Base-by-base conservation (phyloP, 2,113 vertebrate genomes). In the Cavia porcellus region DNA sequence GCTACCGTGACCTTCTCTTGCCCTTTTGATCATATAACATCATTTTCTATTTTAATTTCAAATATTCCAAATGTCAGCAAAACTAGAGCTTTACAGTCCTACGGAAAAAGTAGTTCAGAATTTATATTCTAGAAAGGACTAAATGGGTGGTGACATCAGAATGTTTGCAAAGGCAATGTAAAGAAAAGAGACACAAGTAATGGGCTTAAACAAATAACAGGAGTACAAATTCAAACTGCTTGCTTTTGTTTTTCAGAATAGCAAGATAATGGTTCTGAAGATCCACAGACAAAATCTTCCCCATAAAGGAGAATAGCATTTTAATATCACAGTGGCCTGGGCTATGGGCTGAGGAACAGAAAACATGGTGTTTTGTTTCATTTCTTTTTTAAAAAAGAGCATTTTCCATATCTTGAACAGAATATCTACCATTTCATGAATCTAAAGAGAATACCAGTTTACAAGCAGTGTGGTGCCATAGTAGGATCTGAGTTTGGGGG, bases 21-120 rank as follows among this genome's bases (percentile, higher is more conserved):
- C 7, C 52, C 64, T 90, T 90, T 95, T 61, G 84, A 74, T 94
- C 17, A 88, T 28, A 68, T 72, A 12, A 25, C 35, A 38, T 95
- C 42, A 90, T 62, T 90, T 90, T 87, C 20, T 57, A 91, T 89
- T 95, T 87, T 47, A 81, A 42, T 74, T 90, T 96, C 19, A 68
- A 75, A 85, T 47, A 64, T 59, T 62, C 20, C 59, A 89, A 89
- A 74, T 95, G 42, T 89, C 94, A 88, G 25, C 84, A 90, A 79
- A 90, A 72, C 1, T n/a, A 85, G 20, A 20, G 24, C n/a, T 93
- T 96, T 92, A 50, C 59, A 52, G 15, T 68, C 85, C 7, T 10
- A 3, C 2, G 62, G 81, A 45, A 91, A 89, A 86, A 50, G 14
- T 13, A 35, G 17, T 64, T 89, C 47, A 38, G 3, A 62, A 84